Evolutionary conservation across 2,888 invertebrate genomes (phyloP).

Genomic region (Nomada goodeniana): DNA sequence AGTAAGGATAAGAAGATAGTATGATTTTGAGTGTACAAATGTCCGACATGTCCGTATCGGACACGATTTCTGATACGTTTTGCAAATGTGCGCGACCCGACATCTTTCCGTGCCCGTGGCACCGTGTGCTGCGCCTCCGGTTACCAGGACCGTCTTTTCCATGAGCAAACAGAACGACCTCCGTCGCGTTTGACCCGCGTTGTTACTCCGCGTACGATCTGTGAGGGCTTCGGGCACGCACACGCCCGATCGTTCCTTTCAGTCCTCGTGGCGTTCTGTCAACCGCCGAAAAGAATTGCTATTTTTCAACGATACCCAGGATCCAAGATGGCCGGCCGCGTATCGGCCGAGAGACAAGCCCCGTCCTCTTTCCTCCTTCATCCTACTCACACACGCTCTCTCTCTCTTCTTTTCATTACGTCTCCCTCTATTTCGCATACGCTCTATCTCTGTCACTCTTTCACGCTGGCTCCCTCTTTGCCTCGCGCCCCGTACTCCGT

Average conservation of each 20-base stretch:
- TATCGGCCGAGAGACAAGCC: conserved; percentile 73
- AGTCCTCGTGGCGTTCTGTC: conserved; percentile 74
- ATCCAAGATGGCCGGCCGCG: conserved; percentile 82
- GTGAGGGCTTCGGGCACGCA: conserved; percentile 27
- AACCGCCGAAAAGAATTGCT: conserved; percentile 75
- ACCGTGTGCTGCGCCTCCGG: conserved; percentile 60
- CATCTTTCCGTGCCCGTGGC: conserved; percentile 67
- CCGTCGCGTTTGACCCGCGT: conserved; percentile 34
- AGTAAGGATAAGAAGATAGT: conserved; percentile 75
- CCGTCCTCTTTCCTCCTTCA: conserved; percentile 66
- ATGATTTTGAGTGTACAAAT: conserved; percentile 19
- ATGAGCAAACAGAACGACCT: conserved; percentile 40
- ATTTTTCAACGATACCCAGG: conserved; percentile 81
- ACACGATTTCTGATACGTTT: conserved; percentile 27
- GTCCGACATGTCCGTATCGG: conserved; percentile 13
- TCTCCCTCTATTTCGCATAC: conserved; percentile 24
- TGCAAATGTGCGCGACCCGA: conserved; percentile 60
- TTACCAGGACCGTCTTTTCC: conserved; percentile 50
- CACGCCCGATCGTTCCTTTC: conserved; percentile 47
- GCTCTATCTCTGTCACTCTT: conserved; percentile 33
- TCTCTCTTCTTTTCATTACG: conserved; percentile 28
- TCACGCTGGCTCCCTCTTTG: conserved; percentile 54
- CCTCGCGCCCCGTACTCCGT: conserved; percentile 34
- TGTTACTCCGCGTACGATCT: conserved; percentile 37
- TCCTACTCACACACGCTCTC: conserved; percentile 39